A percentile compares a stretch with the other conserved stretches of the same genome.
Conservation (phyloP, 2,113 vertebrate genomes). For the Urocitellus parryii region DNA sequence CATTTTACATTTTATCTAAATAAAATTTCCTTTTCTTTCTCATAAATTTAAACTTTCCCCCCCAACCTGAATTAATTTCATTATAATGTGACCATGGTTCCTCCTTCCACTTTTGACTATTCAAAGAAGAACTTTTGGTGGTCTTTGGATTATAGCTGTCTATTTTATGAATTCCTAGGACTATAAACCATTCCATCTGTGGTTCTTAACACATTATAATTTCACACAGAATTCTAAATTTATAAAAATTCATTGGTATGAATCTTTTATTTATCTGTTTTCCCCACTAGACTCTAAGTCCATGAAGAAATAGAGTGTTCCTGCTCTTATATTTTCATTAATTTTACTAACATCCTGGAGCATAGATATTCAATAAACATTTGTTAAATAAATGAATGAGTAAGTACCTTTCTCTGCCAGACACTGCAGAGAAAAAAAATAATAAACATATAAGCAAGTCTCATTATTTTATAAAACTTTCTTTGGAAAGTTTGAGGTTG, state of each 20-base stretch:
- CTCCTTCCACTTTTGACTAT: not conserved
- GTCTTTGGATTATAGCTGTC: not conserved
- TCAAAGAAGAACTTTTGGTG: not conserved
- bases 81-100: not conserved
- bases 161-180: not conserved
- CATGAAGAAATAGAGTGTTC: not conserved
- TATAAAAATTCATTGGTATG: not conserved
- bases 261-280: not conserved
- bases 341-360: not conserved
- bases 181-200: not conserved
- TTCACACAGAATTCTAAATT: slow-evolving; percentile 35
- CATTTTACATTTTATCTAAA: not conserved
- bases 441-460: not conserved
- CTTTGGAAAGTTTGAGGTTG: not conserved
- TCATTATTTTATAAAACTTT: not conserved
- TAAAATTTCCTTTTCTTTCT: not conserved
- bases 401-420: not conserved
- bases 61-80: not conserved
- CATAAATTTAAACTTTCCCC: not conserved
- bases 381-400: slow-evolving; percentile 3
- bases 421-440: not conserved
- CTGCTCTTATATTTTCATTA: not conserved
- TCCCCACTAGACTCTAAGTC: not conserved
- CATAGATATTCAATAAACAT: not conserved
- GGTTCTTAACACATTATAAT: slow-evolving; percentile 19